Conservation (phyloP, 2,888 invertebrate species). For the Suillia variegata region DNA sequence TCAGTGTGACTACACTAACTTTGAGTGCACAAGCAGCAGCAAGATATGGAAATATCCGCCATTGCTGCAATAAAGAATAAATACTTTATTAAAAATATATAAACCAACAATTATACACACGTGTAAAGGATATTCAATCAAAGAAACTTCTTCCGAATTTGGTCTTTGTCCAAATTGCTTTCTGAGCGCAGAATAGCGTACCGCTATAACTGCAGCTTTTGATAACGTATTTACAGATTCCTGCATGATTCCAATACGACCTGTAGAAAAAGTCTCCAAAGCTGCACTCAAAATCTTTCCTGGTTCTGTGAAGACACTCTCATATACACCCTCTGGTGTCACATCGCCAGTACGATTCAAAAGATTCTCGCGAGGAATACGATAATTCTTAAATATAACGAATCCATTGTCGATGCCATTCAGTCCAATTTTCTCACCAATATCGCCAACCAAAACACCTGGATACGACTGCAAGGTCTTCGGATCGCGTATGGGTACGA, state of each 20-base stretch:
- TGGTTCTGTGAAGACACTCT: conserved; percentile 88
- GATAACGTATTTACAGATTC: conserved; percentile 64
- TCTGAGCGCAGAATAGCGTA: conserved; percentile 77
- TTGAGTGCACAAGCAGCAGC: conserved; percentile 69
- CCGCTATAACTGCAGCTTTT: conserved; percentile 73
- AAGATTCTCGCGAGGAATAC: conserved; percentile 83
- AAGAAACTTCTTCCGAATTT: conserved; percentile 19
- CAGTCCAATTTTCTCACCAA: conserved; percentile 90
- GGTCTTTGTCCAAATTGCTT: conserved; percentile 79
- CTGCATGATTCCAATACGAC: conserved; percentile 74
- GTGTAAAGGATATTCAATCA: too few relatives aligned
- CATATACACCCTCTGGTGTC: conserved; percentile 83
- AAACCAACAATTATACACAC: too few relatives aligned
- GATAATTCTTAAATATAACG: conserved; percentile 83
- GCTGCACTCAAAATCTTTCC: conserved; percentile 84
- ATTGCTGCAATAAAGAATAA: too few relatives aligned
- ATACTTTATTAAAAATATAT: too few relatives aligned
- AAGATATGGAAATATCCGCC: conserved; percentile 73
- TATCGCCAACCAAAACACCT: conserved; percentile 87
- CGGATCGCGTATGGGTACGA: conserved; percentile 83
- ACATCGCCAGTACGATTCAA: conserved; percentile 90
- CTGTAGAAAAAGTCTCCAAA: conserved; percentile 84
- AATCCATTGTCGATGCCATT: conserved; percentile 95
- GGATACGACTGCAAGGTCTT: conserved; percentile 77
- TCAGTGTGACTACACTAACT: conserved; percentile 70